A percentile compares a stretch with the other conserved stretches of the same genome.
These are phyloP conservation scores for Sericinus montela DNA, from an alignment of 2,888 invertebrate species.

Conservation along the genomic window DNA sequence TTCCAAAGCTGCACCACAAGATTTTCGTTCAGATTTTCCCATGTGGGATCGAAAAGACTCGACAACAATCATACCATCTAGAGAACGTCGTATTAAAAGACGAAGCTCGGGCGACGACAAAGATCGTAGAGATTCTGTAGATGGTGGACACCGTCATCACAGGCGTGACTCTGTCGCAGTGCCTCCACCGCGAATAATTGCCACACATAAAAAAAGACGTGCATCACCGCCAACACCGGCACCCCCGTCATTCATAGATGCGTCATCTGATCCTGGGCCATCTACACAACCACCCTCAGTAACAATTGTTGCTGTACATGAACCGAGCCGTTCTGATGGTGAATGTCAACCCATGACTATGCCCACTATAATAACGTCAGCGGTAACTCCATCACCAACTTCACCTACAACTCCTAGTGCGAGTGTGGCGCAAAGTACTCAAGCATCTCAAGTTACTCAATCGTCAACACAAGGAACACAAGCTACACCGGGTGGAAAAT, in stretches of 20 bases:
- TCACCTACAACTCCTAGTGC: conserved; percentile 81
- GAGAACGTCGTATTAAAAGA: conserved; percentile 68
- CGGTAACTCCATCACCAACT: conserved; percentile 90
- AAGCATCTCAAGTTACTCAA: conserved; percentile 44
- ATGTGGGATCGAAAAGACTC: conserved; percentile 83
- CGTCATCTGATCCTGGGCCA: conserved; percentile 84
- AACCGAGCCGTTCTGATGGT: conserved; percentile 79
- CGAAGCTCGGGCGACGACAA: conserved; percentile 83
- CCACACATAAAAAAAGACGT: conserved; percentile 79
- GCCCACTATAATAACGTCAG: conserved; percentile 90
- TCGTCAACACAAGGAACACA: conserved; percentile 37
- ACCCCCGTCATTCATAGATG: conserved; percentile 76
- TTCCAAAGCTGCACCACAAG: conserved; percentile 83
- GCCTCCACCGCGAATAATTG: conserved; percentile 81
- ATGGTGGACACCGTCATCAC: conserved; percentile 81
- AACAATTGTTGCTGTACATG: conserved; percentile 66
- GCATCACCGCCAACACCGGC: conserved; percentile 63
- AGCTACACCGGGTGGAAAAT: conserved; percentile 53
- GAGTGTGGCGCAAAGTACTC: conserved; percentile 44
- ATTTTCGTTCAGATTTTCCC: conserved; percentile 85
- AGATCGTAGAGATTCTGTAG: conserved; percentile 82
- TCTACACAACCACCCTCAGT: conserved; percentile 65
- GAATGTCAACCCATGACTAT: conserved; percentile 80
- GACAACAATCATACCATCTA: conserved; percentile 71
- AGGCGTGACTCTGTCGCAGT: conserved; percentile 84